Conservation (phyloP, 2,113 vertebrate species). For the Pterocles orientalis region DNA sequence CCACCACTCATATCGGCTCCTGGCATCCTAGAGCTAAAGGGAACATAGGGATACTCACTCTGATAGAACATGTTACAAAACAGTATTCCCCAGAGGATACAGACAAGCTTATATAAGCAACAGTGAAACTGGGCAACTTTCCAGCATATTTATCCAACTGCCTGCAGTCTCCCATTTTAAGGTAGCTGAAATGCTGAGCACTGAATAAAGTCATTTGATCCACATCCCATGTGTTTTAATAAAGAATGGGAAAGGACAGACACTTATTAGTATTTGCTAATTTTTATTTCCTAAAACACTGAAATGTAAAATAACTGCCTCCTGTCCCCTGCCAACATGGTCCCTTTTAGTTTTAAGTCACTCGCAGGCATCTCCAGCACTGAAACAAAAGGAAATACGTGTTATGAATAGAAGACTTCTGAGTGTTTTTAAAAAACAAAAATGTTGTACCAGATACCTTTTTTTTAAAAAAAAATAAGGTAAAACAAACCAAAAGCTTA, state of each 20-base stretch:
- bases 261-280: conserved; percentile 29
- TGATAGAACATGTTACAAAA: background rate
- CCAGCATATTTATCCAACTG: conserved; percentile 15
- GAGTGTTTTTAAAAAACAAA: background rate
- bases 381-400: background rate
- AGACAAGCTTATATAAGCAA: conserved; percentile 26
- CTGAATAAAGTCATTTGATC: conserved; percentile 2
- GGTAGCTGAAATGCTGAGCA: conserved; percentile 28
- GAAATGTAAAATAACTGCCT: background rate
- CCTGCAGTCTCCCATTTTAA: conserved; percentile 48
- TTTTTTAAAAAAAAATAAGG: background rate
- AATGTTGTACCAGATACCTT: background rate
- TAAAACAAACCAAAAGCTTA: background rate
- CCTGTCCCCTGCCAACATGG: background rate
- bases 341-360: background rate
- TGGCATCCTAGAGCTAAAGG: background rate
- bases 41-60: background rate
- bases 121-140: conserved; percentile 23
- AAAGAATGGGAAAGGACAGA: conserved; percentile 20
- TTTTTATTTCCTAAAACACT: conserved; percentile 21
- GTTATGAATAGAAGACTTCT: background rate
- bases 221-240: conserved; percentile 23
- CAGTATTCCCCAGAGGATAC: background rate
- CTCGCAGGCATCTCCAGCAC: background rate
- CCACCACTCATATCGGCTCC: background rate